Percentiles rank a stretch among this genome's conserved stretches.
Evolutionary conservation across 2,113 vertebrate genomes (phyloP).

Genomic region (Cnemophilus loriae): DNA sequence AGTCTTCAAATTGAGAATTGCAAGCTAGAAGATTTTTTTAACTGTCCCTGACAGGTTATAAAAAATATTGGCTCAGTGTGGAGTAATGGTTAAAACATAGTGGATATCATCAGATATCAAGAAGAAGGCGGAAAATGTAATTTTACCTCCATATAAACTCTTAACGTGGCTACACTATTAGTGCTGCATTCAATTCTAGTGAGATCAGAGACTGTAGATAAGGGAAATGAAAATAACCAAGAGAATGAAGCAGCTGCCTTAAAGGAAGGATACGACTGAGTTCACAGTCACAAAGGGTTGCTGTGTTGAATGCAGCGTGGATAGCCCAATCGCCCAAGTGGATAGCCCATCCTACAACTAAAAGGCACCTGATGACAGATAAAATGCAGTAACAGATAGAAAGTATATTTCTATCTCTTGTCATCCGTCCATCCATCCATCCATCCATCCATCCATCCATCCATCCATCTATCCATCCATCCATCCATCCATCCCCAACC

Average conservation of each 20-base stretch:
- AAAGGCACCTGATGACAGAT: not conserved
- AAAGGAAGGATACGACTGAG: not conserved
- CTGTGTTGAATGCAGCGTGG: not conserved
- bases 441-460: not conserved
- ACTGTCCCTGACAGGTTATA: not conserved
- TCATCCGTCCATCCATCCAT: not conserved
- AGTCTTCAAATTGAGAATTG: not conserved
- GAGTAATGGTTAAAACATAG: not conserved
- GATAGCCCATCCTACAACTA: not conserved
- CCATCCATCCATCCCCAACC: not conserved
- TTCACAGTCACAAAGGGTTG: accelerated
- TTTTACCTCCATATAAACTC: not conserved
- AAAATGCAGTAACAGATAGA: not conserved
- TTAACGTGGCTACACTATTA: not conserved
- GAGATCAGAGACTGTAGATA: not conserved
- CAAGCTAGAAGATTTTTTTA: not conserved
- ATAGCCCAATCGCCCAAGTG: not conserved
- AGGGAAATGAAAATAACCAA: not conserved
- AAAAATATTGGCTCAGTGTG: not conserved
- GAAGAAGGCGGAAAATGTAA: not conserved
- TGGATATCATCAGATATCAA: not conserved
- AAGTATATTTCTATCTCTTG: not conserved
- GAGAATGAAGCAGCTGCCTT: not conserved
- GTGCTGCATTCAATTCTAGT: not conserved
- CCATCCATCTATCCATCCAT: not conserved